Percentiles rank a stretch among this genome's conserved stretches.
phyloP scores from a whole-genome alignment of 1,140 invertebrate species.

The Bombus picipes region DNA sequence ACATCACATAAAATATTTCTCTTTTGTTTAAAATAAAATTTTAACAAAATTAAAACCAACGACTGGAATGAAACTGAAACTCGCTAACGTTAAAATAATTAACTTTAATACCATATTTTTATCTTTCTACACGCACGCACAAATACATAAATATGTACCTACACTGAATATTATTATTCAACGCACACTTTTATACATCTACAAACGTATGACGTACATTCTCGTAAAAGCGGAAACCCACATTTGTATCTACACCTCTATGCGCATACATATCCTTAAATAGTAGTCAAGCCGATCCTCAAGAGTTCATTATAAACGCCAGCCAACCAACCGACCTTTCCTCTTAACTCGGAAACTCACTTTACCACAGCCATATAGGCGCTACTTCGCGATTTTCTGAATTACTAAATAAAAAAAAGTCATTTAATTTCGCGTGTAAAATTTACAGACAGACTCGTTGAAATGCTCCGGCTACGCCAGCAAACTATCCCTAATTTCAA shows the following conservation, averaged over 20 bases:
- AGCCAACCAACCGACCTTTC: conserved; percentile 32
- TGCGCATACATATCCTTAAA: not conserved
- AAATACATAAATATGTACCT: too few relatives aligned
- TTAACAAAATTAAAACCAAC: too few relatives aligned
- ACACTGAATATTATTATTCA: not conserved
- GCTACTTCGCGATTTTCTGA: conserved; percentile 4
- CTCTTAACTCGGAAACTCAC: conserved; percentile 30
- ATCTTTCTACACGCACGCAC: too few relatives aligned
- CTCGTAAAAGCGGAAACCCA: not conserved
- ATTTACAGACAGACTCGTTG: not conserved
- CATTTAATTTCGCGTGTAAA: conserved; percentile 39
- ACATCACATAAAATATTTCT: too few relatives aligned
- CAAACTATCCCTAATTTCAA: not conserved
- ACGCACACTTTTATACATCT: not conserved
- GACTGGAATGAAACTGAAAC: too few relatives aligned
- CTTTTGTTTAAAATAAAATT: too few relatives aligned
- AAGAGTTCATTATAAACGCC: conserved; percentile 54
- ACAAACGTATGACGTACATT: not conserved
- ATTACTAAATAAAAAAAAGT: conserved; percentile 47
- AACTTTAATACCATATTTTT: too few relatives aligned
- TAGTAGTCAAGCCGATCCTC: conserved; percentile 43
- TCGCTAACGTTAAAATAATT: too few relatives aligned
- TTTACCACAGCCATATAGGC: conserved; percentile 27
- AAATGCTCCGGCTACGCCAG: not conserved
- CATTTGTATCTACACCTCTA: conserved; percentile 5